A percentile compares a stretch with the other conserved stretches of the same genome.
Evolutionary conservation across 2,113 vertebrate genomes (phyloP).

Genomic region (Lasiurus borealis): DNA sequence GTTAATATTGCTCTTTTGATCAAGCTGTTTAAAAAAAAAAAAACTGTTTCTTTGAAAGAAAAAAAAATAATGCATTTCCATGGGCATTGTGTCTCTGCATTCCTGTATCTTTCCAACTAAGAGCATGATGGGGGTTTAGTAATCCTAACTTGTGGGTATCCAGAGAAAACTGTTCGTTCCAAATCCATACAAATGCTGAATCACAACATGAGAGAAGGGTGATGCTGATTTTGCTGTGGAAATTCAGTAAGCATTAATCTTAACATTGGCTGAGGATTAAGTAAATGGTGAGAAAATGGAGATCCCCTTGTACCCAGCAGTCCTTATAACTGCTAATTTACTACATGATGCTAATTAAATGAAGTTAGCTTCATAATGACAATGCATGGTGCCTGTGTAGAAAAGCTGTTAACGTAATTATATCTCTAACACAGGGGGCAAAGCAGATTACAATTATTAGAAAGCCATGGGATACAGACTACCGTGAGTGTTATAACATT

Average conservation of each 20-base stretch:
- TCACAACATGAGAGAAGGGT: constrained; percentile 64
- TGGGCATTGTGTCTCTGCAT: constrained; percentile 13
- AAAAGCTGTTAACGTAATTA: constrained; percentile 88
- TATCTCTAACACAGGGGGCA: constrained; percentile 84
- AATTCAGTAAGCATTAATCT: constrained; percentile 82
- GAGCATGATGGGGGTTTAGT: constrained; percentile 4
- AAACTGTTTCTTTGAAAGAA: constrained; percentile 52
- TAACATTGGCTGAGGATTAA: constrained; percentile 87
- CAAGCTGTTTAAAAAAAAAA: not conserved
- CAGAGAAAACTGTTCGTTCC: constrained; percentile 25
- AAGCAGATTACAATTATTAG: constrained; percentile 86
- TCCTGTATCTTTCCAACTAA: constrained; percentile 33
- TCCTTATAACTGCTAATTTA: constrained; percentile 88
- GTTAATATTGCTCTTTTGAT: constrained; percentile 17
- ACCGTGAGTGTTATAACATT: constrained; percentile 72
- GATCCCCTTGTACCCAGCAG: constrained; percentile 83
- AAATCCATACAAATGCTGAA: constrained; percentile 71
- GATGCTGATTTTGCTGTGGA: constrained; percentile 72
- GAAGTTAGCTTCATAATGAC: constrained; percentile 86
- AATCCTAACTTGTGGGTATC: constrained; percentile 67
- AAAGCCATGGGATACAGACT: constrained; percentile 80
- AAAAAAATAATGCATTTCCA: constrained; percentile 20
- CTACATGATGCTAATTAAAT: constrained; percentile 88
- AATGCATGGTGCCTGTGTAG: constrained; percentile 84
- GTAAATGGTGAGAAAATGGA: constrained; percentile 87